Base-by-base conservation (phyloP, 1,140 invertebrate genomes). In the Tetramorium alpestre region DNA sequence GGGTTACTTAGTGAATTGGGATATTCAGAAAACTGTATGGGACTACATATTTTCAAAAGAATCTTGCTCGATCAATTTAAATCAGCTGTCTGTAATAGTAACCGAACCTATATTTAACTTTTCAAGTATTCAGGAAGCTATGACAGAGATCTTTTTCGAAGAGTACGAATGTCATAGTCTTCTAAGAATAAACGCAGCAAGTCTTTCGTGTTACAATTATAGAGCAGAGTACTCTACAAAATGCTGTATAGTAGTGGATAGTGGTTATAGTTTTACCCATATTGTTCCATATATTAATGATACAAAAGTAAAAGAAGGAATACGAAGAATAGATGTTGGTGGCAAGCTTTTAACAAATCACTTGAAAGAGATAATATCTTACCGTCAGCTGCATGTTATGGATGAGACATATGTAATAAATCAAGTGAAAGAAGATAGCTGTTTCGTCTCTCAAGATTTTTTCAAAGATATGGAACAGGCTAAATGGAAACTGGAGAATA, bases 381-480 rank as follows among this genome's bases (percentile, higher is more conserved):
- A 99, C 93, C 96, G 99, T 54, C 99, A 99, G 92, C 95, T 99
- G 22, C 98, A 99, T 96, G 99, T 99, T 0, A 99, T 99, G 98
- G 99, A 99, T 94, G 99, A 99, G 95, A 99, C 99, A 0, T 99
- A 99, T 95, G 99, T 99, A 0, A 99, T 99, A 11, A 99, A 99
- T 95, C 99, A 99, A 95, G 97, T 98, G 0, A 99, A 99, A 95
- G 99, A 99, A 96, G 99, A 99, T 94, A 97, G 98, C 0, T 99
- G 99, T 93, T 99, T 97, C 96, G 98, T 99, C 0, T 98, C 99
- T 0, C 96, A 97, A 90, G 96, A 99, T 93, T 99, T 99, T 92
- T 97, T 97, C 92, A 95, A 95, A 22, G 98, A 99, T 87, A 98
- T 99, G 97, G 96, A 97, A 58, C 97, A 96, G 72, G 97, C 98